These are phyloP conservation scores for Limnodromus scolopaceus DNA, from an alignment of 2,797 vertebrate genomes.

Conservation along the genomic window DNA sequence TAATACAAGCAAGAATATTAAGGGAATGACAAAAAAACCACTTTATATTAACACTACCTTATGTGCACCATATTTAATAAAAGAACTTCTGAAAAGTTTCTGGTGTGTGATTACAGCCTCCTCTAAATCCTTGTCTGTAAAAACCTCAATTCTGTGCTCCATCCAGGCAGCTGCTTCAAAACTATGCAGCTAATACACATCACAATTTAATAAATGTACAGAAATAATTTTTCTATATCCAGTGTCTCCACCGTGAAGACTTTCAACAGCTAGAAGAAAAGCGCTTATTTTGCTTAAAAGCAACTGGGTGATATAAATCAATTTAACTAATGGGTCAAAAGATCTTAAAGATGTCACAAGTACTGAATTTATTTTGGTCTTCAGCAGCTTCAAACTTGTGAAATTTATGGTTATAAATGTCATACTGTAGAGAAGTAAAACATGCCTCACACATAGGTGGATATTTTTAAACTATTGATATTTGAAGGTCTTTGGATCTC, in stretches of 20 bases:
- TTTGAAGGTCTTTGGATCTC: constrained; percentile 17
- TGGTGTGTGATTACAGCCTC: background rate
- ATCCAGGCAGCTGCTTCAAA: background rate
- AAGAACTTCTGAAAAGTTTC: background rate
- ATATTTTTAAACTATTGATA: constrained; percentile 8
- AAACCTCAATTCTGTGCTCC: background rate
- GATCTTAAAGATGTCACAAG: constrained; percentile 7
- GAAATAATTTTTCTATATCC: background rate
- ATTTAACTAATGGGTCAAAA: constrained; percentile 39
- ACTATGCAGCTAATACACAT: background rate
- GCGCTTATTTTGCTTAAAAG: constrained; percentile 13
- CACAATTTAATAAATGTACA: background rate
- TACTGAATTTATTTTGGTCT: constrained; percentile 12
- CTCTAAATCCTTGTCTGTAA: background rate
- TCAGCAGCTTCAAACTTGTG: background rate
- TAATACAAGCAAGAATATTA: background rate
- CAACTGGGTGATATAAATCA: background rate
- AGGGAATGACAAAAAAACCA: background rate
- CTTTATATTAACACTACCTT: background rate
- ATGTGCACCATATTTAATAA: background rate
- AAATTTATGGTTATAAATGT: constrained; percentile 30
- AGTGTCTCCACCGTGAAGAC: background rate
- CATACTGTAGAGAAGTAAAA: background rate
- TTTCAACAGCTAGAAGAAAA: background rate
- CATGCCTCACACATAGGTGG: background rate